These are phyloP conservation scores for Arrhamphus sclerolepis DNA, from an alignment of 2,797 vertebrate genomes.

Conservation along the genomic window DNA sequence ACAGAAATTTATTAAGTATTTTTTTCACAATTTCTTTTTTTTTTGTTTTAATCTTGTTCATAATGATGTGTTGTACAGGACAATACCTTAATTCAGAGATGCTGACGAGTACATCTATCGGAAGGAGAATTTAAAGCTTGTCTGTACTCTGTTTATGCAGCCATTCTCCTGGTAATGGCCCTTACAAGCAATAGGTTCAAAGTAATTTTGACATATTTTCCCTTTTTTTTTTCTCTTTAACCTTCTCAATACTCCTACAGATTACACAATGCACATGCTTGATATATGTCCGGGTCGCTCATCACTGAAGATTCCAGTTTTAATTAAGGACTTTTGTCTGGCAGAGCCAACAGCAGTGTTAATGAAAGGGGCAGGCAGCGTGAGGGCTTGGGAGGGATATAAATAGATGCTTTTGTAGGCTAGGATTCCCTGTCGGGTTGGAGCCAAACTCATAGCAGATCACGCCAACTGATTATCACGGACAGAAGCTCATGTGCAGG, in stretches of 20 bases:
- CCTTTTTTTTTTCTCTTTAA: slow-evolving; percentile 20
- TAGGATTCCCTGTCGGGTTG: slow-evolving; percentile 71
- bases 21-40: slow-evolving; percentile 14
- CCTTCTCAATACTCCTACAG: slow-evolving; percentile 3
- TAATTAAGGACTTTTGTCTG: slow-evolving; percentile 68
- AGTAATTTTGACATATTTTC: slow-evolving; percentile 19
- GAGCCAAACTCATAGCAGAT: slow-evolving; percentile 54
- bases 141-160: neutral
- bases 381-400: slow-evolving; percentile 63
- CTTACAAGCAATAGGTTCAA: neutral
- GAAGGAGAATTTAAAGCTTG: slow-evolving; percentile 4
- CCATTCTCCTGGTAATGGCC: slow-evolving; percentile 16
- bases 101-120: slow-evolving; percentile 16
- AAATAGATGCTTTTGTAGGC: slow-evolving; percentile 75
- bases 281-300: slow-evolving; percentile 14
- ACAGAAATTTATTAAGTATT: neutral
- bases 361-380: slow-evolving; percentile 56
- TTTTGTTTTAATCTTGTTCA: slow-evolving; percentile 15
- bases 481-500: slow-evolving; percentile 34
- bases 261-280: slow-evolving; percentile 20
- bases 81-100: slow-evolving; percentile 31
- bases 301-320: slow-evolving; percentile 47
- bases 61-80: slow-evolving; percentile 15
- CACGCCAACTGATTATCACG: slow-evolving; percentile 64
- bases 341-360: slow-evolving; percentile 47